These are phyloP conservation scores for Sinocyclocheilus rhinocerous DNA, from an alignment of 2,113 vertebrate genomes.

Conservation along the genomic window DNA sequence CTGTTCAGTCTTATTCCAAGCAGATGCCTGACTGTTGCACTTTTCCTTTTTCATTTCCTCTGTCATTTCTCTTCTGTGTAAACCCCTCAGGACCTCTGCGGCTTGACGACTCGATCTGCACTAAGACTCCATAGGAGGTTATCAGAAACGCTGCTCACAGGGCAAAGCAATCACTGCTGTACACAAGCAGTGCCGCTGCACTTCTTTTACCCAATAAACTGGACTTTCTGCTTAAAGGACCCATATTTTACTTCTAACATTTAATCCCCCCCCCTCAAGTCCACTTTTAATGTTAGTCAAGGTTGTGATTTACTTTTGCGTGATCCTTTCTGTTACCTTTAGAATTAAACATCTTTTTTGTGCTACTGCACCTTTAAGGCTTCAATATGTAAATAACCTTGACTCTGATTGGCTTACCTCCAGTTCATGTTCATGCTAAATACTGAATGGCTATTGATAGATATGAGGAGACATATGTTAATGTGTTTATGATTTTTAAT, in stretches of 20 bases:
- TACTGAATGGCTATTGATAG: background rate
- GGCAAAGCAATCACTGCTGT: conserved; percentile 14
- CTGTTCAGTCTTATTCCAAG: conserved; percentile 43
- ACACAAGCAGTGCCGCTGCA: background rate
- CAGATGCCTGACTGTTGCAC: conserved; percentile 33
- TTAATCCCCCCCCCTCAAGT: background rate
- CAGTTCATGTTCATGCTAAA: background rate
- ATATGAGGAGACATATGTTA: background rate
- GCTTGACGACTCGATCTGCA: background rate
- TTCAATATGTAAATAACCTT: background rate
- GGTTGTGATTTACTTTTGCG: background rate
- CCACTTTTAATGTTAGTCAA: background rate
- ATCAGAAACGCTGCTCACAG: conserved; percentile 18
- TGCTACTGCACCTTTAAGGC: background rate
- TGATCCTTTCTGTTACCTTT: background rate
- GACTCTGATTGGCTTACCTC: background rate
- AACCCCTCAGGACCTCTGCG: background rate
- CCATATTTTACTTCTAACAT: background rate
- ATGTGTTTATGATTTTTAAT: background rate
- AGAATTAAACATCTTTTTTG: background rate
- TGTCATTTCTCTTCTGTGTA: conserved; percentile 7
- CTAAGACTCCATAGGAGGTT: background rate
- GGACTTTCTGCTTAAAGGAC: background rate
- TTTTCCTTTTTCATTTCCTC: conserved; percentile 47
- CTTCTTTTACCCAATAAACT: background rate